Percentiles rank a stretch among this genome's conserved stretches.
Conservation (phyloP, 2,113 vertebrate genomes). For the Apistogramma diplotaenia region DNA sequence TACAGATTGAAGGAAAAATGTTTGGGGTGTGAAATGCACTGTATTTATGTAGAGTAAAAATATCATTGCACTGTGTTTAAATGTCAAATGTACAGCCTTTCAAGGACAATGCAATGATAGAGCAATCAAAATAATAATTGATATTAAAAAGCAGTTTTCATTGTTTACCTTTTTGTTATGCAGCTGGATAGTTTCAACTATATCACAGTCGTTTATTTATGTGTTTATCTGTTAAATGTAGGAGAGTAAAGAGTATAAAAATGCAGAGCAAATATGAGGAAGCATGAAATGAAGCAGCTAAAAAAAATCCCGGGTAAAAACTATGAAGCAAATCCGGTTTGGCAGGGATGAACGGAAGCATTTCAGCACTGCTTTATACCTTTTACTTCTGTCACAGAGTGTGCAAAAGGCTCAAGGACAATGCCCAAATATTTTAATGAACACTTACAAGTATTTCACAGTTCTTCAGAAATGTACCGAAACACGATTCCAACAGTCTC, state of each 20-base stretch:
- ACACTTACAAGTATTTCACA: not conserved
- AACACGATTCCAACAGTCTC: not conserved
- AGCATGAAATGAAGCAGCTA: not conserved
- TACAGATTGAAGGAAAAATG: too few species aligned
- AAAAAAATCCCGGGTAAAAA: not conserved
- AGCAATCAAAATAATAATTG: too few species aligned
- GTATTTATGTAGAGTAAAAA: too few species aligned
- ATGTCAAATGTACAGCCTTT: too few species aligned
- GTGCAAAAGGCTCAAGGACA: not conserved
- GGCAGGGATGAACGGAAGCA: not conserved
- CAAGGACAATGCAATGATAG: too few species aligned
- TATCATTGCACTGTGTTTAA: too few species aligned
- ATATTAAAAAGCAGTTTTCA: too few species aligned
- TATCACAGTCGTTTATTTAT: not conserved
- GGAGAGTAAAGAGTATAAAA: not conserved
- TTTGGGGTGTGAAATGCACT: too few species aligned
- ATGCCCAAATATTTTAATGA: not conserved
- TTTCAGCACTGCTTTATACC: not conserved
- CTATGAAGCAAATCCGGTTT: not conserved
- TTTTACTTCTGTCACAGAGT: not conserved
- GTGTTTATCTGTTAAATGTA: not conserved
- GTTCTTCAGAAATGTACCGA: not conserved
- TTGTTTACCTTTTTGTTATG: too few species aligned
- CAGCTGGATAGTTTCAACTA: too few species aligned
- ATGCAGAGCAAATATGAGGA: not conserved